These are phyloP conservation scores for Eriosoma lanigerum DNA, from an alignment of 1,140 invertebrate species.

Conservation along the genomic window DNA sequence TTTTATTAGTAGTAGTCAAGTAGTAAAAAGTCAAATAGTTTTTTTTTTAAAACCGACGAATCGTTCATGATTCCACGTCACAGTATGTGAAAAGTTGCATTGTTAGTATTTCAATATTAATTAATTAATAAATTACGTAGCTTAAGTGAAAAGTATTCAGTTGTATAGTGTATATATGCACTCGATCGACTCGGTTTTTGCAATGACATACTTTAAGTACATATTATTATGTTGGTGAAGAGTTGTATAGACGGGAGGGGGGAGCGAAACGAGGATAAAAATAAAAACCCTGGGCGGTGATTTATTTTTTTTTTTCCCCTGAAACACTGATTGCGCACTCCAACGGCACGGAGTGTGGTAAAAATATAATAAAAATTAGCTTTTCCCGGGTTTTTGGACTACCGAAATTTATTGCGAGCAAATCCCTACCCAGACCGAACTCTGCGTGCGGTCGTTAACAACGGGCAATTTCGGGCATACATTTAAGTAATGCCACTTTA, in stretches of 20 bases:
- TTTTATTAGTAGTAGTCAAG: too few relatives aligned
- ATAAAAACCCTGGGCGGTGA: constrained; percentile 29
- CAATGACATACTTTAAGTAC: background rate
- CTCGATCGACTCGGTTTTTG: too few relatives aligned
- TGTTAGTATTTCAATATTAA: too few relatives aligned
- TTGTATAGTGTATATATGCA: too few relatives aligned
- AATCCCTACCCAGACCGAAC: constrained; percentile 17
- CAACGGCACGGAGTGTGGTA: constrained; percentile 21
- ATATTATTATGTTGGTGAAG: background rate
- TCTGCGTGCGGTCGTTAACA: constrained; percentile 45
- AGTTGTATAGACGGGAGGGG: background rate
- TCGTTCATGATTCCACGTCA: too few relatives aligned
- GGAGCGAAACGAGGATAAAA: background rate
- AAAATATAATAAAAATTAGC: constrained; percentile 50
- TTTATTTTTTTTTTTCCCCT: constrained; percentile 22
- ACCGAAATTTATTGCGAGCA: constrained; percentile 40
- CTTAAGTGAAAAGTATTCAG: too few relatives aligned
- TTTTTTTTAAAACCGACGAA: too few relatives aligned
- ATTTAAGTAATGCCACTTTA: constrained; percentile 46
- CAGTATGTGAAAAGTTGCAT: too few relatives aligned
- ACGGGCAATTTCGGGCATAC: constrained; percentile 31
- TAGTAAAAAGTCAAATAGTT: too few relatives aligned
- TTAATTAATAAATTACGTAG: too few relatives aligned
- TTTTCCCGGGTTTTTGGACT: constrained; percentile 36
- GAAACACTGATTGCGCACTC: constrained; percentile 31